Conservation (phyloP, 2,113 vertebrate genomes). For the Pimephales promelas region DNA sequence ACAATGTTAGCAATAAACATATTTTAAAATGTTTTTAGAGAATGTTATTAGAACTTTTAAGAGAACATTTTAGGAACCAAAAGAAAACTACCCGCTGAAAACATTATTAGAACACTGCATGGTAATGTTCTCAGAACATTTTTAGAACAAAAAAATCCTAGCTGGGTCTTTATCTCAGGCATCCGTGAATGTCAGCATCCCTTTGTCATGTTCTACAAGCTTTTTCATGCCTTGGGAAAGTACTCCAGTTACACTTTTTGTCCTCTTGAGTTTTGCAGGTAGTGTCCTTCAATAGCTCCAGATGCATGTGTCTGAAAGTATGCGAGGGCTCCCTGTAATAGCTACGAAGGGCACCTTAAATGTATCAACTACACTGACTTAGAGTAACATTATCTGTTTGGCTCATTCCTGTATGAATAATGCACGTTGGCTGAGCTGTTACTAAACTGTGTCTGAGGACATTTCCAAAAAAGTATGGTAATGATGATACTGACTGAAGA, state of each 20-base stretch:
- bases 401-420: constrained; percentile 84
- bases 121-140: too few species aligned
- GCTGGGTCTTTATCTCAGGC: constrained; percentile 53
- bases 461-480: constrained; percentile 71
- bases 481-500: constrained; percentile 37
- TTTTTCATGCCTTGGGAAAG: constrained; percentile 39
- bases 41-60: too few species aligned
- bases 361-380: constrained; percentile 70
- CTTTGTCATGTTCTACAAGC: constrained; percentile 59
- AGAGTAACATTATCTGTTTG: constrained; percentile 84
- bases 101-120: too few species aligned
- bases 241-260: constrained; percentile 40
- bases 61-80: too few species aligned
- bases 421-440: constrained; percentile 80
- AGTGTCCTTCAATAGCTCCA: constrained; percentile 48
- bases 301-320: constrained; percentile 56
- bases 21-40: too few species aligned
- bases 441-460: constrained; percentile 80
- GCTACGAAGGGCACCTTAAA: constrained; percentile 71
- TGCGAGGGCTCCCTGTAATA: constrained; percentile 64
- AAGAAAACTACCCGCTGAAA: too few species aligned
- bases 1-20: too few species aligned
- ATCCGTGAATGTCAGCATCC: constrained; percentile 68
- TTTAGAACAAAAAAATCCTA: too few species aligned
- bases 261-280: constrained; percentile 49